Conservation (phyloP, 2,888 invertebrate genomes). For the Drosophila suboccidentalis region DNA sequence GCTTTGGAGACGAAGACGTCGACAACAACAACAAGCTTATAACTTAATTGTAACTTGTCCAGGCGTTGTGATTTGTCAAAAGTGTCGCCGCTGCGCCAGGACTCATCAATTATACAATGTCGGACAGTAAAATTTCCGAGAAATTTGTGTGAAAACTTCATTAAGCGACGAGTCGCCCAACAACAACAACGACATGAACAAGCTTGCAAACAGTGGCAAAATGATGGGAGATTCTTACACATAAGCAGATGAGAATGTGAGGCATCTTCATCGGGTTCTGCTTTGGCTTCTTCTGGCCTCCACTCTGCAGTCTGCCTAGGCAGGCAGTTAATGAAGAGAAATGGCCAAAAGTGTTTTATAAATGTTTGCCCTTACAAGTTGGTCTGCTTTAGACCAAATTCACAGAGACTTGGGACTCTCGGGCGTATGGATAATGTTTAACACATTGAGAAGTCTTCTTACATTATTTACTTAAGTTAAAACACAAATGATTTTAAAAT, state of each 20-base stretch:
- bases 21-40: constrained; percentile 9
- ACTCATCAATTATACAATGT: constrained; percentile 70
- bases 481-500: too few relatives aligned
- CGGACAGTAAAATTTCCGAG: constrained; percentile 61
- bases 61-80: constrained; percentile 70
- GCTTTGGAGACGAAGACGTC: constrained; percentile 8
- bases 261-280: constrained; percentile 4
- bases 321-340: constrained; percentile 74
- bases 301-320: constrained; percentile 12
- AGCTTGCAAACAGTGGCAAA: constrained; percentile 1
- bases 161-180: constrained; percentile 42
- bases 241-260: constrained; percentile 10
- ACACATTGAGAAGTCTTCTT: not conserved
- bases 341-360: constrained; percentile 75
- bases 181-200: constrained; percentile 6
- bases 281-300: constrained; percentile 5
- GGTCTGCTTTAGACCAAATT: not conserved
- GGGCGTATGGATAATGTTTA: constrained; percentile 1
- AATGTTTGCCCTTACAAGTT: constrained; percentile 50
- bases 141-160: constrained; percentile 70
- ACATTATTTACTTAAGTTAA: not conserved
- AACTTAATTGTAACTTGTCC: constrained; percentile 57
- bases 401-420: not conserved
- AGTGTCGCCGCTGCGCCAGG: constrained; percentile 51
- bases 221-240: not conserved